Conservation (phyloP, 2,797 vertebrate genomes). For the Podargus strigoides region DNA sequence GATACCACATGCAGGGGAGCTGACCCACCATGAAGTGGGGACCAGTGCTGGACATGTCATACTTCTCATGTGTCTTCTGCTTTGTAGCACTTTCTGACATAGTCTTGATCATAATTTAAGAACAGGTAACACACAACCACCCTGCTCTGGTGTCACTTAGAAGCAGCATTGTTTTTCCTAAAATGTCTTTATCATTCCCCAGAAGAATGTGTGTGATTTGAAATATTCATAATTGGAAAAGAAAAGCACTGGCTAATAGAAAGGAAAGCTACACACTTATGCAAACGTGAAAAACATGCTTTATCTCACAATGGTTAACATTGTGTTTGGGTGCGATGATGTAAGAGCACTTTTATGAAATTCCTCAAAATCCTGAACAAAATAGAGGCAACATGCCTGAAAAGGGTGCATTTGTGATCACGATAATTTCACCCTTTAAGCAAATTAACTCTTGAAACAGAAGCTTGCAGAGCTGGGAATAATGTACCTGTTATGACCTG, state of each 20-base stretch:
- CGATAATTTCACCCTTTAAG: constrained; percentile 7
- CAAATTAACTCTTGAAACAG: constrained; percentile 18
- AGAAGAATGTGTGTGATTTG: not conserved
- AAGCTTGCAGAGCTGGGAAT: constrained; percentile 9
- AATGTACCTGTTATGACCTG: constrained; percentile 47
- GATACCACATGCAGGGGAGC: not conserved
- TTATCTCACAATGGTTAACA: constrained; percentile 1
- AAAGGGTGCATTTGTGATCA: not conserved
- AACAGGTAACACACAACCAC: not conserved
- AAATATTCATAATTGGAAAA: not conserved
- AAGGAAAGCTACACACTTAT: not conserved
- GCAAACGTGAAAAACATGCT: not conserved
- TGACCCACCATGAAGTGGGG: not conserved
- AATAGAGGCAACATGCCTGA: not conserved
- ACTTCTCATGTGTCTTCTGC: not conserved
- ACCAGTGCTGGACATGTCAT: not conserved
- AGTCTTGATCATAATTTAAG: not conserved
- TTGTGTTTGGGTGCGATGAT: constrained; percentile 23
- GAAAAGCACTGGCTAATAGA: not conserved
- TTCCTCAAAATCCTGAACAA: constrained; percentile 50
- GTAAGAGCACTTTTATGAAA: constrained; percentile 29
- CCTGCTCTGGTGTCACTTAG: not conserved
- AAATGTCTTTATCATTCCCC: not conserved
- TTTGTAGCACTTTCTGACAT: not conserved
- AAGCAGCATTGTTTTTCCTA: not conserved